Evolutionary conservation across 2,888 invertebrate genomes (phyloP).

Genomic region (Noctua janthe): DNA sequence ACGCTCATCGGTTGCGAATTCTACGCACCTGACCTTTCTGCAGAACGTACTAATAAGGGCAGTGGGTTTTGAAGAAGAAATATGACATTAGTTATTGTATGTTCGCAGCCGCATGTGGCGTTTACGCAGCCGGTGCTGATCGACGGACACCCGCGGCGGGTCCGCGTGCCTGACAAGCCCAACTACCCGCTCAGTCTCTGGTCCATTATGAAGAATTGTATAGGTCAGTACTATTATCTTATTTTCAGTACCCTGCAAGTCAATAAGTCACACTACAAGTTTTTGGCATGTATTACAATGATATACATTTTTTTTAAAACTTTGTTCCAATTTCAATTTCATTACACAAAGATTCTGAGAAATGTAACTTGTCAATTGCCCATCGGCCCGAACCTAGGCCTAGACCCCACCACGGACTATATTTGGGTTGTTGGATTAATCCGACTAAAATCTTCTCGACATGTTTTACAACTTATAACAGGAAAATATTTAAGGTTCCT

Average conservation of each 20-base stretch:
- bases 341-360: background rate
- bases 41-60: background rate
- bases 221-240: constrained; percentile 90
- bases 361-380: background rate
- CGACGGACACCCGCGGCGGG: constrained; percentile 92
- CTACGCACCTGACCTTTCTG: background rate
- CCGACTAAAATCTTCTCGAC: background rate
- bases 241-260: background rate
- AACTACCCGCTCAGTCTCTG: constrained; percentile 98
- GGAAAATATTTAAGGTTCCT: background rate
- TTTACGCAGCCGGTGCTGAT: constrained; percentile 75
- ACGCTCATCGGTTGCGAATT: background rate
- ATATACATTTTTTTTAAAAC: background rate
- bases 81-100: constrained; percentile 7
- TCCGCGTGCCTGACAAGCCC: constrained; percentile 97
- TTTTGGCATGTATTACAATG: background rate
- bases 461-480: background rate
- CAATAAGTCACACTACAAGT: background rate
- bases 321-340: background rate
- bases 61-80: background rate
- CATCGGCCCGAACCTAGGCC: background rate
- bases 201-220: constrained; percentile 99
- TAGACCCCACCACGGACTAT: background rate
- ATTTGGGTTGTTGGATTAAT: background rate
- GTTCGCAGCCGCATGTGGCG: constrained; percentile 84